Evolutionary conservation across 2,888 invertebrate genomes (phyloP), one percentile per base, ranked within the genome.

Genomic region (Spodoptera littoralis): DNA sequence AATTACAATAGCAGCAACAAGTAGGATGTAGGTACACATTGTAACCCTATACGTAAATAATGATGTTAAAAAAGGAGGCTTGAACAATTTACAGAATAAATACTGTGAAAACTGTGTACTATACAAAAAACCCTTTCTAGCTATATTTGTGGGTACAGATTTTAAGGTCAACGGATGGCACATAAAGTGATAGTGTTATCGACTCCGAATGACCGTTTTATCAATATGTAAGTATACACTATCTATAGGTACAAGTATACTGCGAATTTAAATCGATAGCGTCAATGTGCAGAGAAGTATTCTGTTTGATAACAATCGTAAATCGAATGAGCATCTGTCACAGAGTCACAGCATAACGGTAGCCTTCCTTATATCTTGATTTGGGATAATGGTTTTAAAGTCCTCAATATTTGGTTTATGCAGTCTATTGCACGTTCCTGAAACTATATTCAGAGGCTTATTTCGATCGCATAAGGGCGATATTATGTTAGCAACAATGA

Each of bases 181-280:
- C 41, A 27, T 57, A 11, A 30, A 45, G 9, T 61, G 73, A 70
- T 70, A 73, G 13, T 36, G 53, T 45, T 70, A 70, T 73, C 68
- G 44, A 18, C 47, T 44, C 60, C 30, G 49, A 54, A 24, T 66
- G 51, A 56, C 65, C 46, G 22, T 70, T 47, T 46, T 46, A 50
- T 47, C 50, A 48, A 51, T 46, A 54, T 44, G 48, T 54, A 41
- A 50, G 42, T 43, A 64, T 42, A 36, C 8, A 11, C 43, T 13
- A 64, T 53, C 58, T 51, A 55, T 45, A 72, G 51, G 55, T 41
- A 43, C 45, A 59, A 52, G 5, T 27, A 54, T 46, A 46, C 36
- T 45, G 63, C 30, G 36, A 30, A 67, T 49, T 51, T 11, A 12
- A 53, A 56, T 49, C 9, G 18, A 42, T 44, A 9, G 41, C 30